Evolutionary conservation across 23 tunicate species (phyloP), one percentile per base, ranked within the genome.

Genomic region (Styela clava): DNA sequence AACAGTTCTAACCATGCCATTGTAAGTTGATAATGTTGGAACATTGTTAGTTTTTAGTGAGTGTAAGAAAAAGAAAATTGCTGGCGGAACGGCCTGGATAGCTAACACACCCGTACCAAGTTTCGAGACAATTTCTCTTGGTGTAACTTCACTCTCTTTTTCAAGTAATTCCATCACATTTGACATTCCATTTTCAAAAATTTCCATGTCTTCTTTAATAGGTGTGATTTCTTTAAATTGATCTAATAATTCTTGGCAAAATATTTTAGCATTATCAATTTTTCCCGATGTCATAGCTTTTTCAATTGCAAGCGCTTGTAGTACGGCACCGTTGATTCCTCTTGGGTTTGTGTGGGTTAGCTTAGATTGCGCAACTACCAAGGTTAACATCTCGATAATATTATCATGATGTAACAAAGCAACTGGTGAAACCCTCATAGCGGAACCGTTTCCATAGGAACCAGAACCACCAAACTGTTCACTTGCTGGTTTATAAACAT

Each of bases 361-460:
- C 32, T 28, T 73, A 16, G 78, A 73, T 51, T 73, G 78, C 31
- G 16, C 25, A 7, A 5, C 34, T 22, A 33, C 5, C 29, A 76
- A 26, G 21, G 35, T n/a, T 22, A 52, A 9, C 26, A 76, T 52
- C 16, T 76, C 2, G 16, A 7, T 22, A 1, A 52, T 0, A 76
- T 86, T 61, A 67, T 62, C 34, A 61, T 74, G 78, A 61, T 61
- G 78, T 35, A 81, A 85, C 0, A 89, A 69, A 16, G 89, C 83
- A 52, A 85, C 88, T 24, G 95, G 95, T 31, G 81, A 76, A 3
- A 89, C 95, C 52, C 95, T 64, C 95, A 89, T 89, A 0, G 86
- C 95, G 30, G 95, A 85, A 1, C 95, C 95, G 52, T 89, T 89
- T 33, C 95, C 95, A 77, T 85, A 89, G 32, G 95, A 89, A 2